phyloP scores from a whole-genome alignment of 2,797 vertebrate genomes.

The Acropternis orthonyx region DNA sequence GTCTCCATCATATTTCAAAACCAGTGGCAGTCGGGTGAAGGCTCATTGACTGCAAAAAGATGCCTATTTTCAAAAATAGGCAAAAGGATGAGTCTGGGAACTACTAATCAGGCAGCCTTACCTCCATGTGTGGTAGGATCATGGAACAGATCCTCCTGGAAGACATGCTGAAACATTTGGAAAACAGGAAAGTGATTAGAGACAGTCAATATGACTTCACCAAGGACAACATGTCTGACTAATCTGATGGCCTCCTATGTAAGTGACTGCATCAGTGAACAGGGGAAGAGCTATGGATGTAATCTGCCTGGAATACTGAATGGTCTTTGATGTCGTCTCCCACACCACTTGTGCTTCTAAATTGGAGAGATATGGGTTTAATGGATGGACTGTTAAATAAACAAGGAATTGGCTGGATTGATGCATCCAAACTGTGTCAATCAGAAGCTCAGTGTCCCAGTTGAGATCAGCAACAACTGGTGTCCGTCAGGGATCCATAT shows the following conservation, averaged over 20 bases:
- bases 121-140: background rate
- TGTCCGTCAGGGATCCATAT: background rate
- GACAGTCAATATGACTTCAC: background rate
- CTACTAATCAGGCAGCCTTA: background rate
- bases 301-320: background rate
- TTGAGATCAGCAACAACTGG: background rate
- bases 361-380: background rate
- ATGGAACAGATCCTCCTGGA: background rate
- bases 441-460: background rate
- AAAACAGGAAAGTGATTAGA: background rate
- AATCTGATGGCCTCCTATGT: background rate
- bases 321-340: background rate
- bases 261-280: background rate
- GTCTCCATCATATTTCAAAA: background rate
- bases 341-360: background rate
- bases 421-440: background rate
- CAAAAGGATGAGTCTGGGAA: background rate
- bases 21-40: background rate
- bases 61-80: rapidly evolving
- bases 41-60: background rate
- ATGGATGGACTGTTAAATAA: background rate
- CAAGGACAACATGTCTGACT: background rate
- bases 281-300: background rate
- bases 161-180: background rate
- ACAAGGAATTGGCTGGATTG: background rate